phyloP scores from a whole-genome alignment of 2,888 invertebrate genomes.

The Zygaena filipendulae region DNA sequence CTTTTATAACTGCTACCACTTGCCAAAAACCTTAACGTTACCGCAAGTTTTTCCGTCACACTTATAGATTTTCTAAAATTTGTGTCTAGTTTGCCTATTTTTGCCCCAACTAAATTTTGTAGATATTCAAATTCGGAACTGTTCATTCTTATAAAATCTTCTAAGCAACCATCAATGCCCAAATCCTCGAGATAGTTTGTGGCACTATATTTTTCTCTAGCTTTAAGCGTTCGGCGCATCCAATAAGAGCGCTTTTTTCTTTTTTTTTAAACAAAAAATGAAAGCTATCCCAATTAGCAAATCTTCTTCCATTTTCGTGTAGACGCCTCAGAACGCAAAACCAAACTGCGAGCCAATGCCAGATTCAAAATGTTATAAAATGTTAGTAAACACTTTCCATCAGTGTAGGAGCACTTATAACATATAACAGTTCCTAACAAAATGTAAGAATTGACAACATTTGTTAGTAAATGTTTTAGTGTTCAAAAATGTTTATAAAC shows the following conservation, averaged over 20 bases:
- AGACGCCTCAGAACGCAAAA: constrained; percentile 17
- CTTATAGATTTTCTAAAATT: constrained; percentile 16
- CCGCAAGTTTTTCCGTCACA: constrained; percentile 17
- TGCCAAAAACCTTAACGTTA: constrained; percentile 20
- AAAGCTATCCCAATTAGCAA: constrained; percentile 18
- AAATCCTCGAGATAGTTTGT: constrained; percentile 17
- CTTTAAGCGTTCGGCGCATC: constrained; percentile 20
- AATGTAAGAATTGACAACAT: no score
- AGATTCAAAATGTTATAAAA: constrained; percentile 16
- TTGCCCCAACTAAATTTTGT: constrained; percentile 17
- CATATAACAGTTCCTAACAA: no score
- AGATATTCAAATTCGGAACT: constrained; percentile 19
- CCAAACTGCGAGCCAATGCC: constrained; percentile 16
- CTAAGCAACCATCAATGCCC: constrained; percentile 13
- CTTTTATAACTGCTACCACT: constrained; percentile 20
- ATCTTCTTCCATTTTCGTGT: constrained; percentile 19
- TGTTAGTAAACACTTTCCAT: constrained; percentile 13
- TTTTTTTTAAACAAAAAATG: constrained; percentile 17
- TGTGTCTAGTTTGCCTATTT: constrained; percentile 16
- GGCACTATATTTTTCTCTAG: constrained; percentile 18
- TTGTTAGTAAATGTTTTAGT: no score
- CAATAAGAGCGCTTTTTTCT: constrained; percentile 18
- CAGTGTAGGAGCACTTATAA: no score
- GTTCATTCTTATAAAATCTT: constrained; percentile 16
- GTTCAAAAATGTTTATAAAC: no score